These are phyloP conservation scores for Condylura cristata DNA, from an alignment of 2,113 vertebrate genomes.

Conservation along the genomic window DNA sequence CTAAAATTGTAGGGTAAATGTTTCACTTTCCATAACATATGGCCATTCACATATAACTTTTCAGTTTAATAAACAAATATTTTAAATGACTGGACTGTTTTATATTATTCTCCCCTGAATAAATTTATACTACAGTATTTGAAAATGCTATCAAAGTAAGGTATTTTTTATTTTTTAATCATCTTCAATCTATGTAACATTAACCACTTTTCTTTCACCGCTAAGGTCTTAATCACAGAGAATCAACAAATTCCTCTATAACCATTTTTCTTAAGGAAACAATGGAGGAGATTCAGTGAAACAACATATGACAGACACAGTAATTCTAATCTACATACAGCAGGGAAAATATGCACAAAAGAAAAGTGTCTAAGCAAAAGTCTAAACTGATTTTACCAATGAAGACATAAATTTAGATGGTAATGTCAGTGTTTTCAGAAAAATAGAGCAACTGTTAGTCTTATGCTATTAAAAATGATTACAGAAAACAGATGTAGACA, in stretches of 20 bases:
- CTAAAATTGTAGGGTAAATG: constrained; percentile 31
- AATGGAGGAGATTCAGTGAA: not conserved
- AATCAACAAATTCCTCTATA: constrained; percentile 40
- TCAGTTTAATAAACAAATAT: constrained; percentile 9
- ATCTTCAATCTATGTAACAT: constrained; percentile 40
- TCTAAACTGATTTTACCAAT: not conserved
- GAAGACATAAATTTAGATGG: not conserved
- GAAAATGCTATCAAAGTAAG: constrained; percentile 55
- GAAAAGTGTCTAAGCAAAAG: not conserved
- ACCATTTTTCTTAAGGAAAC: constrained; percentile 41
- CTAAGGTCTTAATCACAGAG: constrained; percentile 8
- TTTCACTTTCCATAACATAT: constrained; percentile 33
- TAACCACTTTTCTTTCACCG: constrained; percentile 45
- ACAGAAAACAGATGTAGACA: constrained; percentile 17
- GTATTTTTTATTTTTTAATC: constrained; percentile 37
- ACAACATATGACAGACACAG: not conserved
- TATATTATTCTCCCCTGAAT: constrained; percentile 18
- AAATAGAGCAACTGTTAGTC: not conserved
- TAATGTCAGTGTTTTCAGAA: constrained; percentile 14
- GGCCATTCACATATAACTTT: not conserved
- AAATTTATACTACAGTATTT: constrained; percentile 28
- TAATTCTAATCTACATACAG: not conserved
- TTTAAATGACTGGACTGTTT: constrained; percentile 41
- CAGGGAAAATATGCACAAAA: not conserved
- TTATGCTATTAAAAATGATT: not conserved